These are phyloP conservation scores for Phocoena sinus DNA, from an alignment of 2,113 vertebrate genomes.

Conservation along the genomic window DNA sequence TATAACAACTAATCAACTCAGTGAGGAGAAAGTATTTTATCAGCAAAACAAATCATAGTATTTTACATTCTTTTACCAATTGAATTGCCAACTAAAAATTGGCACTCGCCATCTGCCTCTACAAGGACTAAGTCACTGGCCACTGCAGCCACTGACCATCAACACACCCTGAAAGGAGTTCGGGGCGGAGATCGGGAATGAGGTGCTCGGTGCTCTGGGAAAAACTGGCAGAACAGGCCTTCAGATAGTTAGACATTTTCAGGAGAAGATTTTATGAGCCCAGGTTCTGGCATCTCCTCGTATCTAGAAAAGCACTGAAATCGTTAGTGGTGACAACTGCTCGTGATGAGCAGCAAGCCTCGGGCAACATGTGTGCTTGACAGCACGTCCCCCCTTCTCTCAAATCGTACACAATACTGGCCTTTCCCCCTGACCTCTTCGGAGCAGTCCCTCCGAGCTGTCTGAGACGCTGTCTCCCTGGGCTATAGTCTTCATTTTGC, in stretches of 20 bases:
- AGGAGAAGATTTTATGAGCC: neutral
- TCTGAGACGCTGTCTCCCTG: accelerated
- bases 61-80: neutral
- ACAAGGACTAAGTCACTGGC: neutral
- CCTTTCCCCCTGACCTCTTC: accelerated
- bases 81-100: neutral
- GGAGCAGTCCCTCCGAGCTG: neutral
- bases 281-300: neutral
- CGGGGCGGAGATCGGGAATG: neutral
- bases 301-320: neutral
- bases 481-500: neutral
- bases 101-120: neutral
- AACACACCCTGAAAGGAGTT: neutral
- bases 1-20: neutral
- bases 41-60: neutral
- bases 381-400: neutral
- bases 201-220: neutral
- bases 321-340: neutral
- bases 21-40: neutral
- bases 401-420: neutral
- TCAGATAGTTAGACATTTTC: neutral
- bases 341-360: too few species aligned
- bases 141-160: neutral
- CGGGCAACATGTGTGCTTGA: neutral
- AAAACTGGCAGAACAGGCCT: neutral